Evolutionary conservation across 92 coral and sea anemone species (phyloP), one percentile per base, ranked within the genome.

Genomic region (Porites divaricata): DNA sequence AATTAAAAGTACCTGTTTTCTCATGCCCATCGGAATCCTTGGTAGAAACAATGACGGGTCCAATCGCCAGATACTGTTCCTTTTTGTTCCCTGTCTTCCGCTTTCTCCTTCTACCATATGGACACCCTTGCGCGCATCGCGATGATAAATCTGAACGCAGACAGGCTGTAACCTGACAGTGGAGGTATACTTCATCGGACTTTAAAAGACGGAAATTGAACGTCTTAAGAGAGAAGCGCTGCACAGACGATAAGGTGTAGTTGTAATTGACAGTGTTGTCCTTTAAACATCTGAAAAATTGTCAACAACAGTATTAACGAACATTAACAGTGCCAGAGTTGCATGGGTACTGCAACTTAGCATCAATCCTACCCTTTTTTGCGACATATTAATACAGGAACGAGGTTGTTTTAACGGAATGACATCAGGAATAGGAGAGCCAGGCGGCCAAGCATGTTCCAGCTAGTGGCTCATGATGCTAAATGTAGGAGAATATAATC

Each of bases 41-140:
- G 21, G 49, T 19, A 6, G 86, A 82, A 23, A 82, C 11, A 72
- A 72, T 50, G 20, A 82, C 72, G 9, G 86, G 86, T 63, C 86
- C 86, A 45, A 82, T 50, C 7, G 86, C 86, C 17, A 82, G 63
- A 51, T 12, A 4, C 17, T 61, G 86, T 9, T 73, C 79, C 62
- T 62, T 45, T 8, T 82, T 63, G 16, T 41, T 8, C 19, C 20
- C 50, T 5, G 51, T 45, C 22, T 3, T 62, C 16, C 86, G 82
- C 88, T 22, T 84, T 54, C 49, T 83, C 21, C 75, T 84, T 35
- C 67, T 75, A 15, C 48, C 72, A 66, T 24, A 76, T 4, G 75
- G 67, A 22, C 93, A 90, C 4, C 93, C 93, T 21, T 90, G 28
- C 2, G 90, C 84, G n/a, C 93, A 90, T 15, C 80, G 87, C 16